A percentile compares a stretch with the other conserved stretches of the same genome.
Conservation (phyloP, 2,797 vertebrate species). For the Epinephelus awoara region DNA sequence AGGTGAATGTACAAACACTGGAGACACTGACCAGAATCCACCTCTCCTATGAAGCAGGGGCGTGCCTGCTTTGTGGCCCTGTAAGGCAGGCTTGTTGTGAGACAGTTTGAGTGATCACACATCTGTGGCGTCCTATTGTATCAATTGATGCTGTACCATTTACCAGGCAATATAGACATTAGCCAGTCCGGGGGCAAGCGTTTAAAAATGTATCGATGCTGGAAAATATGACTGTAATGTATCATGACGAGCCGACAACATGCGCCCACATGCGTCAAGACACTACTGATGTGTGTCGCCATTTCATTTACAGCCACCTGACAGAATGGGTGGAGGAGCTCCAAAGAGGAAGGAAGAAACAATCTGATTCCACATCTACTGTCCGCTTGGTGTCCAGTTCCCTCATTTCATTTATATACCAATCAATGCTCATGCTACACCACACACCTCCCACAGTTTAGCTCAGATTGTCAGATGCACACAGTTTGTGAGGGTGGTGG, state of each 20-base stretch:
- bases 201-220: not conserved
- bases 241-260: not conserved
- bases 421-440: not conserved
- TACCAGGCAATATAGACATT: not conserved
- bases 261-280: not conserved
- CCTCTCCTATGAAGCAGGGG: constrained; percentile 21
- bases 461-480: not conserved
- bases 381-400: not conserved
- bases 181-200: not conserved
- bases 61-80: constrained; percentile 10
- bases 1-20: constrained; percentile 49
- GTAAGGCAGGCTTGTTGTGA: constrained; percentile 1
- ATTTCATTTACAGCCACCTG: constrained; percentile 2
- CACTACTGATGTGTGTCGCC: not conserved
- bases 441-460: not conserved
- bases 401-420: not conserved
- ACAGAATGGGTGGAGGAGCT: not conserved
- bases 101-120: not conserved
- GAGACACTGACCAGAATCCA: constrained; percentile 26
- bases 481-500: not conserved
- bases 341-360: not conserved
- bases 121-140: not conserved
- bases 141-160: not conserved
- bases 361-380: constrained; percentile 2
- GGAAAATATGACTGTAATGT: not conserved